Base-by-base conservation (phyloP, 2,113 vertebrate genomes). In the Ardeotis arabs region DNA sequence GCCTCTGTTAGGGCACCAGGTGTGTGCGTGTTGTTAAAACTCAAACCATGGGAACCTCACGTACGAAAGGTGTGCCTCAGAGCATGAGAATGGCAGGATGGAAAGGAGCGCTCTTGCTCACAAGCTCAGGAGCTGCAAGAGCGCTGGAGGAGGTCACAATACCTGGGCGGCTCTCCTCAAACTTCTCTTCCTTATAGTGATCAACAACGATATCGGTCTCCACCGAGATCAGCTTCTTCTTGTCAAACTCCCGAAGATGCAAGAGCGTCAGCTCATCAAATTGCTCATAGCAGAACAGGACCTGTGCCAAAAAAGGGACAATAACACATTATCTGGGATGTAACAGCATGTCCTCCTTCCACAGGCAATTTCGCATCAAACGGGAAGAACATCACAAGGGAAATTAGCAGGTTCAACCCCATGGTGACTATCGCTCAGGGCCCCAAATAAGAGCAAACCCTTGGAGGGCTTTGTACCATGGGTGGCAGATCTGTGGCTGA, bases 151-250 rank as follows among this genome's bases (percentile, higher is more conserved):
- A 67, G 29, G 29, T 77, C 39, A 44, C 0, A 0, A 10, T 77
- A 99, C 99, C 99, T 95, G 98, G 96, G 50, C 91, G 97, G 45
- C 44, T 93, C 52, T 99, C 98, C 87, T 99, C 98, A 84, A 98
- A 99, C 93, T 98, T 99, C 97, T 99, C 99, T 95, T 99, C 99
- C 96, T 99, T 99, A 93, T 99, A 99, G 97, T 99, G 99, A 94
- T 99, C 99, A 4, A 99, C 98, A 18, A 99, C 99, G 5, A 99
- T 99, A 97, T 99, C 99, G 0, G 99, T 99, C 96, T 99, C 99
- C 72, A 99, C 99, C 0, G 99, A 99, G 96, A 99, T 99, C 75
- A 99, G 98, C 97, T 99, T 99, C 98, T 99, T 99, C 97, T 98
- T 99, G 96, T 99, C 99, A 53, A 99, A 99, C 96, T 99, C 99